These are phyloP conservation scores for Alouatta palliata DNA, from an alignment of 2,113 vertebrate genomes.

Conservation along the genomic window DNA sequence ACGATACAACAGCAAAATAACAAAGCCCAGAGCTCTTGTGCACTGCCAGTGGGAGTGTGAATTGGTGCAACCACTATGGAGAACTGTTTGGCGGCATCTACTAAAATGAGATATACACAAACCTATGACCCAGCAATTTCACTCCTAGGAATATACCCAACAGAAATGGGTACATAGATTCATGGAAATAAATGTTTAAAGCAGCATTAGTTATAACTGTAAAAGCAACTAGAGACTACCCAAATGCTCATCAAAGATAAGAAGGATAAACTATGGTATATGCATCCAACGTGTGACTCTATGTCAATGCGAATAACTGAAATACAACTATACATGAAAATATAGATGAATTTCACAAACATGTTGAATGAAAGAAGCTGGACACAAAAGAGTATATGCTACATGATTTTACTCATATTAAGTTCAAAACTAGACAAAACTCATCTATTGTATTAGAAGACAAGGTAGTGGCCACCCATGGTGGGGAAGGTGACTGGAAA, in stretches of 20 bases:
- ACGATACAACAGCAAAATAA: not conserved
- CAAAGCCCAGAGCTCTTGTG: not conserved
- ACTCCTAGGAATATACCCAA: not conserved
- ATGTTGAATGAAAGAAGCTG: not conserved
- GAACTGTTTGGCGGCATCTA: not conserved
- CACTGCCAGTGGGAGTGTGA: not conserved
- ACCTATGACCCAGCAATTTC: not conserved
- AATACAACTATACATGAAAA: not conserved
- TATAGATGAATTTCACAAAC: not conserved
- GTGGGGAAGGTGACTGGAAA: not conserved
- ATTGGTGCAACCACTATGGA: not conserved
- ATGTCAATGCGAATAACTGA: not conserved
- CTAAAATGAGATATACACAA: not conserved
- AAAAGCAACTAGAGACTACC: not conserved
- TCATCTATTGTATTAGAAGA: constrained; percentile 12
- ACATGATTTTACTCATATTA: not conserved
- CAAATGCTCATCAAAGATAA: not conserved
- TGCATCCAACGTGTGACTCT: not conserved
- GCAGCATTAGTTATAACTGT: not conserved
- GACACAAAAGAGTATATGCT: not conserved
- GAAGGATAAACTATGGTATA: not conserved
- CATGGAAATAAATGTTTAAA: not conserved
- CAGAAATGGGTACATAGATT: not conserved
- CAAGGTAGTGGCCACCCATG: not conserved
- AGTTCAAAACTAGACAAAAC: constrained; percentile 22